phyloP scores from a whole-genome alignment of 2,113 vertebrate genomes.

The Xyrauchen texanus region DNA sequence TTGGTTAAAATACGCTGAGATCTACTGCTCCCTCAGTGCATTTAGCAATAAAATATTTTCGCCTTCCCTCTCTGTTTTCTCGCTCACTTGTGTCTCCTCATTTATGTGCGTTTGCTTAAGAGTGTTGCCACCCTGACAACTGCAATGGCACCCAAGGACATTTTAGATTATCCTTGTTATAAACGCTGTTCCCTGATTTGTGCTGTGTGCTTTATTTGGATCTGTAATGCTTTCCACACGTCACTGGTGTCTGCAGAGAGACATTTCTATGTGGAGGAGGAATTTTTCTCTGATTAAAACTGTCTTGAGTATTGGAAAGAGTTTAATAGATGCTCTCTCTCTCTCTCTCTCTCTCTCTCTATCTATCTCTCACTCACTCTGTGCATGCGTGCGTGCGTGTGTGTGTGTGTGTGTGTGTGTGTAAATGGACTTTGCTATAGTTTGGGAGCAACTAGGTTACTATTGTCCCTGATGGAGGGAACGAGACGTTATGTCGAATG shows the following conservation, averaged over 20 bases:
- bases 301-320: slow-evolving; percentile 46
- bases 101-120: slow-evolving; percentile 61
- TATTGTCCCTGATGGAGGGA: no score
- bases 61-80: slow-evolving; percentile 39
- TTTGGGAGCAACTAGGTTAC: no score
- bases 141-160: slow-evolving; percentile 42
- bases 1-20: slow-evolving; percentile 62
- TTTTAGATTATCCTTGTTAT: slow-evolving; percentile 23
- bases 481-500: no score
- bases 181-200: slow-evolving; percentile 39
- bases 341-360: no score
- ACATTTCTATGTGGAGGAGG: slow-evolving; percentile 68
- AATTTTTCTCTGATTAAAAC: slow-evolving; percentile 47
- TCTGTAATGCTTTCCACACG: slow-evolving; percentile 60
- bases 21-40: slow-evolving; percentile 63
- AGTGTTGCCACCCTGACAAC: slow-evolving; percentile 52
- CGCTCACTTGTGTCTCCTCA: neutral
- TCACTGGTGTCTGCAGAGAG: slow-evolving; percentile 47
- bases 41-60: slow-evolving; percentile 73
- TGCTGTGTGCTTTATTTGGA: slow-evolving; percentile 22
- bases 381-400: no score
- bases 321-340: neutral
- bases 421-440: no score
- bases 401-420: slow-evolving; percentile 31
- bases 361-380: no score